A percentile compares a stretch with the other conserved stretches of the same genome.
phyloP scores from a whole-genome alignment of 2,113 vertebrate species.

The Pionites leucogaster region DNA sequence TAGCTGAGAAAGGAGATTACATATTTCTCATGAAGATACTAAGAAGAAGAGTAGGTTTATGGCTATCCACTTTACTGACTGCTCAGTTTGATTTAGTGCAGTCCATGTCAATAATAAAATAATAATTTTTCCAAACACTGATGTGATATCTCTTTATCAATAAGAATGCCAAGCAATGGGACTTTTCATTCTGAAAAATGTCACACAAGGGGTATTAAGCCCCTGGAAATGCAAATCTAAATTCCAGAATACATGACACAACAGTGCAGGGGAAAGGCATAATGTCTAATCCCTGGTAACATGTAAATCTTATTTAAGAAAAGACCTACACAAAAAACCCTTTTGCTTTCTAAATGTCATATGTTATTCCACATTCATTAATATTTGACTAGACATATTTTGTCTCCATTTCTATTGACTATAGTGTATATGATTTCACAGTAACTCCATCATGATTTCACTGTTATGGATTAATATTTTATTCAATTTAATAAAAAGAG shows the following conservation, averaged over 20 bases:
- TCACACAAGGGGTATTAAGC: background rate
- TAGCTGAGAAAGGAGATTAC: background rate
- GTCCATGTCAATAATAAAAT: background rate
- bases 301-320: background rate
- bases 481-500: background rate
- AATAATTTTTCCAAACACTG: background rate
- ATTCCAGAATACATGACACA: background rate
- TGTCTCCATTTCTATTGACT: background rate
- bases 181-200: background rate
- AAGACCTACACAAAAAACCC: background rate
- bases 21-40: background rate
- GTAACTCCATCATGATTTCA: background rate
- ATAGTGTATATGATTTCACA: background rate
- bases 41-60: background rate
- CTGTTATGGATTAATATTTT: background rate
- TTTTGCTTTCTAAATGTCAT: background rate
- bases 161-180: background rate
- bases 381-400: conserved; percentile 17
- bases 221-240: background rate
- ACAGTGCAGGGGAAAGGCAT: background rate
- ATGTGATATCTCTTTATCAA: background rate
- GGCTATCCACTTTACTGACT: background rate
- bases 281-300: background rate
- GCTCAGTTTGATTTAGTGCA: background rate
- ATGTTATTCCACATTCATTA: background rate